phyloP scores from a whole-genome alignment of 1,140 invertebrate species.

The Uloborus diversus region DNA sequence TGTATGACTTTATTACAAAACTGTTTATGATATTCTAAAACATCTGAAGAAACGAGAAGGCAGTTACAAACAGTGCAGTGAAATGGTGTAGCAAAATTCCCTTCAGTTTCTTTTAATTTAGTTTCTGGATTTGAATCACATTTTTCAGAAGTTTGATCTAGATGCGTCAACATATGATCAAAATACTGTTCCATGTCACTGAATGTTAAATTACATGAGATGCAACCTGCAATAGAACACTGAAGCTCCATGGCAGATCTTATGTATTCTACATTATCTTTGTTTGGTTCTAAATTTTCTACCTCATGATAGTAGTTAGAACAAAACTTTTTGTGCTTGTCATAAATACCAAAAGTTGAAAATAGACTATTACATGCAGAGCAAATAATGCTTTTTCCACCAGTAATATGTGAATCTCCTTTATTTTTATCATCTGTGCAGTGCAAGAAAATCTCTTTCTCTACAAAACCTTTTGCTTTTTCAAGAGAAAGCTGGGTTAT shows the following conservation, averaged over 20 bases:
- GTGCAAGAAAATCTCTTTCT: no score
- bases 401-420: no score
- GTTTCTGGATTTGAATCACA: not conserved
- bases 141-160: not conserved
- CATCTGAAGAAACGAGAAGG: slow-evolving; percentile 4
- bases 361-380: not conserved
- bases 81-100: not conserved
- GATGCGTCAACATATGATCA: slow-evolving; percentile 1
- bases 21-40: not conserved
- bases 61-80: slow-evolving; percentile 20
- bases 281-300: not conserved
- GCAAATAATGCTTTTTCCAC: no score
- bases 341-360: not conserved
- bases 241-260: slow-evolving; percentile 5
- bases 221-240: slow-evolving; percentile 2
- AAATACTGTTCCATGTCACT: not conserved
- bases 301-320: not conserved
- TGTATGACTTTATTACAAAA: not conserved
- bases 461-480: no score
- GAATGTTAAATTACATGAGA: slow-evolving; percentile 1
- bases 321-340: not conserved
- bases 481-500: no score
- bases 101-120: not conserved
- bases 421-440: no score
- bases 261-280: not conserved